Conservation (phyloP, 2,888 invertebrate species). For the Cerastis rubricosa region DNA sequence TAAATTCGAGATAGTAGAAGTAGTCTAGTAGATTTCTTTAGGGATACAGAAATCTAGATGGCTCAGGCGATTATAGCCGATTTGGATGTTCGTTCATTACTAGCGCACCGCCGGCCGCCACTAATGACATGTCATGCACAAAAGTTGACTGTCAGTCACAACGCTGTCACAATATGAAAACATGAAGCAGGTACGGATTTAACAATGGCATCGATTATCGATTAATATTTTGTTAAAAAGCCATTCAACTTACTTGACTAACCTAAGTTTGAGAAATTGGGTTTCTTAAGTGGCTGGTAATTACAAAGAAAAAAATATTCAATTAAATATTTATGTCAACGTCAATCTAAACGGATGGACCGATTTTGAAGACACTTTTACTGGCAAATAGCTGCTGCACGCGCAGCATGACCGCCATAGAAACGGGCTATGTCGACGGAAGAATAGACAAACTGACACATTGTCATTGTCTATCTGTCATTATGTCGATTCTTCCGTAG, state of each 20-base stretch:
- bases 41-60: not conserved
- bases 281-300: not conserved
- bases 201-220: too few species aligned
- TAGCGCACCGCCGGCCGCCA: not conserved
- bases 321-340: not conserved
- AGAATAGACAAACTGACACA: too few species aligned
- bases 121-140: conserved; percentile 20
- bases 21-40: not conserved
- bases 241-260: too few species aligned
- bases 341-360: too few species aligned
- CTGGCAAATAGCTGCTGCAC: too few species aligned
- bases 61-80: conserved; percentile 10
- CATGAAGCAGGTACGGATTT: not conserved
- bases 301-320: not conserved
- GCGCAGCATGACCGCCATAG: too few species aligned
- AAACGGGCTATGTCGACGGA: too few species aligned
- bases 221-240: not conserved
- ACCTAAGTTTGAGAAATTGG: too few species aligned
- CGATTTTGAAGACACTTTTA: too few species aligned
- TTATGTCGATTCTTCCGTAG: too few species aligned
- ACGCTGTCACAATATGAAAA: conserved; percentile 16
- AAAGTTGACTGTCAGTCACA: conserved; percentile 20
- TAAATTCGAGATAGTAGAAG: not conserved
- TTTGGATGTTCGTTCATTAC: conserved; percentile 21
- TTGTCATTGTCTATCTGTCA: too few species aligned